Percentiles rank a stretch among this genome's conserved stretches.
Evolutionary conservation across 2,113 vertebrate genomes (phyloP).

Genomic region (Lichenostomus cassidix): DNA sequence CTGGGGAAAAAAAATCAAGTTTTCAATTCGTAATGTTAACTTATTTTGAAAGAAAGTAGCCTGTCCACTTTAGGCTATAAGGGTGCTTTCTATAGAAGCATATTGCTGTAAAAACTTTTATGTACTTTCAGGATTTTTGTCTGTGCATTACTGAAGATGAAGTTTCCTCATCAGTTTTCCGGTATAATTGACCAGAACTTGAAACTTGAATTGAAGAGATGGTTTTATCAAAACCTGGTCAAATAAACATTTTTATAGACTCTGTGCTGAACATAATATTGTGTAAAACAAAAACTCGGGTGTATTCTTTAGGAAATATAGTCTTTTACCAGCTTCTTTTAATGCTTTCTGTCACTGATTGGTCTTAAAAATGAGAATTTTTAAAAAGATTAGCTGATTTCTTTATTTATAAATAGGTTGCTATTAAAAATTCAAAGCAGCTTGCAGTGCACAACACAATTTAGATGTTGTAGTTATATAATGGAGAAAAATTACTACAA

Average conservation of each 20-base stretch:
- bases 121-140: background rate
- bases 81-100: background rate
- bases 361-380: background rate
- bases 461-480: background rate
- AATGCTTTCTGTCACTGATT: background rate
- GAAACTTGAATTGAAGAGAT: background rate
- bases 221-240: background rate
- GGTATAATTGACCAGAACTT: background rate
- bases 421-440: background rate
- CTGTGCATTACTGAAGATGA: background rate
- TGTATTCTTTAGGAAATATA: background rate
- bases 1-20: background rate
- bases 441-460: background rate
- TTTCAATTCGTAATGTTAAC: background rate
- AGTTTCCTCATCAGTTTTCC: background rate
- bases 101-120: background rate
- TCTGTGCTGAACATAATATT: background rate
- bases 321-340: background rate
- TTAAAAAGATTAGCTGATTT: too few species aligned
- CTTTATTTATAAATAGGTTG: fast-evolving
- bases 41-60: background rate
- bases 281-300: background rate
- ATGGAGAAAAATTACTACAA: background rate
- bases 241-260: background rate
- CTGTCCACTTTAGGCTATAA: background rate